phyloP scores from a whole-genome alignment of 1,140 invertebrate species.

The Anagrus nilaparvatae region DNA sequence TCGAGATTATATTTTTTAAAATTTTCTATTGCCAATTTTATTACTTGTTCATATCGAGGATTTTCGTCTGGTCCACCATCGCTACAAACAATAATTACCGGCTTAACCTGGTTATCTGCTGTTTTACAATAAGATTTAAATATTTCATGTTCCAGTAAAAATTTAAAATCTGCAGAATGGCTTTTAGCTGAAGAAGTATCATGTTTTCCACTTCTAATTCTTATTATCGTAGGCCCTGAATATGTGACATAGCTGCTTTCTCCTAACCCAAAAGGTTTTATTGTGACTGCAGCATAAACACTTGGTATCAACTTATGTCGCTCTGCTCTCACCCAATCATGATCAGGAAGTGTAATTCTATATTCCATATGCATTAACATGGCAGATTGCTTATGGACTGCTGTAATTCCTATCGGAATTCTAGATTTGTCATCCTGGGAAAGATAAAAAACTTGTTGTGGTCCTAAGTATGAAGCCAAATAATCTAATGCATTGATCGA shows the following conservation, averaged over 20 bases:
- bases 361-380: slow-evolving; percentile 35
- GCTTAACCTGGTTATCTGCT: too few relatives aligned
- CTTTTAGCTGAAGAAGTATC: slow-evolving; percentile 19
- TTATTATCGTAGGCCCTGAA: slow-evolving; percentile 30
- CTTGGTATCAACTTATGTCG: too few relatives aligned
- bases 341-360: slow-evolving; percentile 26
- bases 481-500: slow-evolving; percentile 11
- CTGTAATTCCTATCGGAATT: slow-evolving; percentile 15
- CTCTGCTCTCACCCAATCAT: slow-evolving; percentile 32
- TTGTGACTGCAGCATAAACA: slow-evolving; percentile 23
- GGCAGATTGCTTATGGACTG: slow-evolving; percentile 20
- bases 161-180: slow-evolving; percentile 30
- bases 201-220: slow-evolving; percentile 26
- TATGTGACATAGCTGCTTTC: slow-evolving; percentile 22
- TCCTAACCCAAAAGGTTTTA: slow-evolving; percentile 20
- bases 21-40: neutral
- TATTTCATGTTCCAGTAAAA: too few relatives aligned
- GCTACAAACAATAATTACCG: neutral
- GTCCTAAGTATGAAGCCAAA: slow-evolving; percentile 19
- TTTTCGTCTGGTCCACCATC: neutral
- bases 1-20: neutral
- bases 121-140: too few relatives aligned
- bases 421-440: slow-evolving; percentile 21
- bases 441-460: slow-evolving; percentile 17
- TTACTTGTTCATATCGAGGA: neutral